Conservation (phyloP, 1,140 invertebrate genomes). For the Parasteatoda tepidariorum region DNA sequence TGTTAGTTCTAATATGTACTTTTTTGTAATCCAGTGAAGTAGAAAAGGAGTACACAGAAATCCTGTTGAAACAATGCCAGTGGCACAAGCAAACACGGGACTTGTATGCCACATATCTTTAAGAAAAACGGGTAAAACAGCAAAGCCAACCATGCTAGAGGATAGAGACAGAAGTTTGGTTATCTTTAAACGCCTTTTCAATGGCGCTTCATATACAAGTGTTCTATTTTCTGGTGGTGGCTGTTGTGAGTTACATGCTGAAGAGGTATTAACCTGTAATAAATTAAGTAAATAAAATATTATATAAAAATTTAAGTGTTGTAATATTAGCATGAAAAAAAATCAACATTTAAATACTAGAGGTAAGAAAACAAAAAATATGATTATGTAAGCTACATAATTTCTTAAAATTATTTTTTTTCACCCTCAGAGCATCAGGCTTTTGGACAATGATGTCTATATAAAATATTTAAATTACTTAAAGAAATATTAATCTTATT, state of each 20-base stretch:
- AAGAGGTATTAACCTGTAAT: neutral
- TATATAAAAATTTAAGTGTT: too few species aligned
- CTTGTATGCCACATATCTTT: constrained; percentile 70
- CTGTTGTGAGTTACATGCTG: neutral
- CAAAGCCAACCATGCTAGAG: constrained; percentile 78
- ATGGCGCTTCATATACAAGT: constrained; percentile 75
- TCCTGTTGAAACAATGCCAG: constrained; percentile 77
- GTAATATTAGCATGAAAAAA: too few species aligned
- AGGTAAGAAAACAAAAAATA: too few species aligned
- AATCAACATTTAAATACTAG: too few species aligned
- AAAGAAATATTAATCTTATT: too few species aligned
- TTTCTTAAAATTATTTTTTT: too few species aligned
- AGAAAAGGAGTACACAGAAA: constrained; percentile 85
- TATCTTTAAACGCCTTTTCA: constrained; percentile 76
- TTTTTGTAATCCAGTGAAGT: constrained; percentile 84
- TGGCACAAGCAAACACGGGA: constrained; percentile 72
- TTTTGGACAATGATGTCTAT: too few species aligned
- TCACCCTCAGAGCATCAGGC: too few species aligned
- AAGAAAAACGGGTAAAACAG: constrained; percentile 79
- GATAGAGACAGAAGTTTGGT: constrained; percentile 85
- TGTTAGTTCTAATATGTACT: constrained; percentile 83
- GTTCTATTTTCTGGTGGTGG: neutral
- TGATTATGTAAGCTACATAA: too few species aligned
- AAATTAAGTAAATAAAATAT: too few species aligned
- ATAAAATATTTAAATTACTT: too few species aligned